Base-by-base conservation (phyloP, 1,140 invertebrate species). In the Wiebesia pumilae region DNA sequence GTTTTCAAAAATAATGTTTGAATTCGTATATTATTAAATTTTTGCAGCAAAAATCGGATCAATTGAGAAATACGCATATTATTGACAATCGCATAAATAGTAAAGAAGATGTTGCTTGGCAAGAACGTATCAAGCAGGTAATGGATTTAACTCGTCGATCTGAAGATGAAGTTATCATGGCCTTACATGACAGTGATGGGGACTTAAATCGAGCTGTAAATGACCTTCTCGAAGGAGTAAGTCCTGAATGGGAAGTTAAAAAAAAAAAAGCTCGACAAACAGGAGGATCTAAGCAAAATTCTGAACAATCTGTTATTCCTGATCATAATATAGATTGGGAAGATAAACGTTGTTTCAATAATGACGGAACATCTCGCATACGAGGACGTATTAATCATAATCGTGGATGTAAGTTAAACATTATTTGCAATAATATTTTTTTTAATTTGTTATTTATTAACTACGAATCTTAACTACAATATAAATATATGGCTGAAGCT, bases 251-350 rank as follows among this genome's bases (percentile, higher is more conserved):
- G 93, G 93, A 94, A 85, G 96, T 97, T 40, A 98, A 98, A 93
- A 98, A 98, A 94, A 97, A 97, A 94, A 98, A 97, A 94, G 96
- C 95, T 91, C 95, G 96, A 88, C 95, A 96, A 89, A 93, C 95
- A 58, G 93, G 94, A 88, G 92, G 91, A 87, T 94, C 89, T 85
- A 94, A 92, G 91, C 93, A 91, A 86, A 92, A 90, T 67, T 90
- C 91, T 16, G 93, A 93, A 88, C 90, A 91, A 54, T 85, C 90
- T 16, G 88, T 87, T 77, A 90, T 90, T 85, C 90, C 91, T 38
- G 92, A 94, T n/a, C 91, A 93, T 38, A 87, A 90, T 83, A 91
- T 91, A 21, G 94, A 95, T 51, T 95, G 94, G 94, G 94, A 94
- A 47, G 94, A 95, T 88, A 91, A 92, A 75, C 92, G 91, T 67